phyloP scores from a whole-genome alignment of 2,888 invertebrate genomes.

The Ischnus inquisitorius region DNA sequence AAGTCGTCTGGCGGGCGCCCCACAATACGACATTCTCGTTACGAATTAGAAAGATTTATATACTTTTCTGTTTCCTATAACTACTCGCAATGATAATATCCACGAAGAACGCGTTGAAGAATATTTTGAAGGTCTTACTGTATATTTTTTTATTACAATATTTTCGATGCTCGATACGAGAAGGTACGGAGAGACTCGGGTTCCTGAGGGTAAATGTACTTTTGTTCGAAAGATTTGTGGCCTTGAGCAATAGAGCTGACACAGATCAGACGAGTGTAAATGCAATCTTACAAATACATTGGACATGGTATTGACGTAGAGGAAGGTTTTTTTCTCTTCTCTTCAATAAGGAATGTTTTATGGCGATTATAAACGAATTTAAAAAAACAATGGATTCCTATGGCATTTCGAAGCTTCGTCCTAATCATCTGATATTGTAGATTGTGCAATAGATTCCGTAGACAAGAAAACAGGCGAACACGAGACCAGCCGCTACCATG shows the following conservation, averaged over 20 bases:
- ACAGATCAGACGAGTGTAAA: slow-evolving; percentile 6
- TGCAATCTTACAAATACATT: slow-evolving; percentile 5
- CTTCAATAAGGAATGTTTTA: slow-evolving; percentile 15
- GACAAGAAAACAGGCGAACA: slow-evolving; percentile 78
- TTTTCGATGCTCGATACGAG: slow-evolving; percentile 20
- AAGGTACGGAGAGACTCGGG: neutral
- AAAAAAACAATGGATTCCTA: neutral
- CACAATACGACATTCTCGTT: slow-evolving; percentile 88
- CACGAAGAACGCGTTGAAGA: neutral
- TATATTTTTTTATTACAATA: slow-evolving; percentile 57
- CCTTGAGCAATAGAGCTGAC: slow-evolving; percentile 22
- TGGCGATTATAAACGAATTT: neutral
- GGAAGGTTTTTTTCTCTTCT: neutral
- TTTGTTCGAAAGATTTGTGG: neutral
- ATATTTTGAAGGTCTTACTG: slow-evolving; percentile 6
- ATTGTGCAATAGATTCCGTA: slow-evolving; percentile 78
- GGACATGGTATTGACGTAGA: slow-evolving; percentile 22
- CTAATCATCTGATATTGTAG: slow-evolving; percentile 67
- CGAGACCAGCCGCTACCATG: slow-evolving; percentile 78
- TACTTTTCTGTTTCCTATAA: neutral
- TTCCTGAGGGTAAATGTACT: neutral
- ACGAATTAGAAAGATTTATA: slow-evolving; percentile 50
- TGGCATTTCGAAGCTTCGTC: neutral
- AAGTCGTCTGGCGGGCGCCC: slow-evolving; percentile 88
- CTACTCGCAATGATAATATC: neutral